A percentile compares a stretch with the other conserved stretches of the same genome.
These are phyloP conservation scores for Brachyptera putata DNA, from an alignment of 2,888 invertebrate genomes.

Conservation along the genomic window DNA sequence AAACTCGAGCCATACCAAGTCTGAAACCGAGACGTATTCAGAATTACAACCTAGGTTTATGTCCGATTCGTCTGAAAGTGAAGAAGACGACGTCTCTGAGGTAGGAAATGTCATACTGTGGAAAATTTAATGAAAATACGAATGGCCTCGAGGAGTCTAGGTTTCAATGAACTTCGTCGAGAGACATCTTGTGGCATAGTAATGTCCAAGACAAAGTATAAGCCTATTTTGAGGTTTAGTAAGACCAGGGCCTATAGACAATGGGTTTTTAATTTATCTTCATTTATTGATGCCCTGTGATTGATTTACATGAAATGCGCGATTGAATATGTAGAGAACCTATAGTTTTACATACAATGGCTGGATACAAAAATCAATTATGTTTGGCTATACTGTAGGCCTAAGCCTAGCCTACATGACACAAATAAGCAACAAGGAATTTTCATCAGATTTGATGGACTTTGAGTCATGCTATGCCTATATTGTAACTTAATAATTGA, in stretches of 20 bases:
- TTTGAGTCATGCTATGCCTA: too few relatives aligned
- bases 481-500: too few relatives aligned
- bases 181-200: conserved; percentile 59
- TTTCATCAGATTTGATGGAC: not conserved
- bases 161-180: conserved; percentile 55
- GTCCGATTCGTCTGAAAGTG: conserved; percentile 92
- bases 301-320: not conserved
- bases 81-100: conserved; percentile 95
- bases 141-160: conserved; percentile 32
- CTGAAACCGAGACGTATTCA: conserved; percentile 82
- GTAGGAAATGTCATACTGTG: conserved; percentile 52
- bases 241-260: not conserved
- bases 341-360: not conserved
- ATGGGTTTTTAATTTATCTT: too few relatives aligned
- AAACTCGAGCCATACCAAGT: conserved; percentile 76
- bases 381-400: too few relatives aligned
- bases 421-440: not conserved
- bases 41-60: conserved; percentile 82
- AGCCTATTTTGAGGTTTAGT: conserved; percentile 19
- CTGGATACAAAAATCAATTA: conserved; percentile 11
- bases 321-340: not conserved
- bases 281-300: too few relatives aligned
- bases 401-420: too few relatives aligned
- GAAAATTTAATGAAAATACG: conserved; percentile 37
- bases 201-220: conserved; percentile 32